Evolutionary conservation across 2,888 invertebrate species (phyloP), one percentile per base, ranked within the genome.

Genomic region (Tholera decimalis): DNA sequence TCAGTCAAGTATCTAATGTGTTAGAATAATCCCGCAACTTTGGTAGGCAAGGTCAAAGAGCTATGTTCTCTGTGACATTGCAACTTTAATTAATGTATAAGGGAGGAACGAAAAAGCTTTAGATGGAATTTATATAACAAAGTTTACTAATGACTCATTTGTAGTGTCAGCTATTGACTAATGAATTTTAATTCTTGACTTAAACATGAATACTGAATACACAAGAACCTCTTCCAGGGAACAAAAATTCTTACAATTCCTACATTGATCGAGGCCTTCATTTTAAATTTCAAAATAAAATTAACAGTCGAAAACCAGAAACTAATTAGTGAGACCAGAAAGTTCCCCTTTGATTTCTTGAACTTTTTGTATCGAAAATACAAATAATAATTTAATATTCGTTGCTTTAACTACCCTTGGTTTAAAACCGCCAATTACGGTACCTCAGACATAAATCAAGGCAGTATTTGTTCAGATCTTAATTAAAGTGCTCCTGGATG

Each of bases 171-270:
- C 83, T 83, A 84, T 83, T 66, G 53, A 58, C 84, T 85, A 85
- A 86, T 88, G 85, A 85, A 89, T 89, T 88, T 88, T 86, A 86
- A 89, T 87, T 85, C 77, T 85, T 79, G 62, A 69, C 55, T 76
- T 68, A 77, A 79, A 70, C 78, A 78, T 73, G 79, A 79, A 85
- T 82, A 77, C 73, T 82, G 84, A 85, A 84, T 85, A 82, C 68
- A 77, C 81, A 85, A 80, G 68, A 74, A 60, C 67, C 80, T 80
- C 82, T 86, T 87, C 79, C 59, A 60, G 49, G 53, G 70, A 79
- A 76, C 47, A 69, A 82, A n/a, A 86, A 87, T 88, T 86, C 88
- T 77, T 83, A 62, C 72, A 39, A 82, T 83, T 84, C 86, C 83
- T 79, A 79, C 83, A 77, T 84, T 79, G 41, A 41, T 71, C 66